Evolutionary conservation across 2,888 invertebrate genomes (phyloP), one percentile per base, ranked within the genome.

Genomic region (Agapetus fuscipes): DNA sequence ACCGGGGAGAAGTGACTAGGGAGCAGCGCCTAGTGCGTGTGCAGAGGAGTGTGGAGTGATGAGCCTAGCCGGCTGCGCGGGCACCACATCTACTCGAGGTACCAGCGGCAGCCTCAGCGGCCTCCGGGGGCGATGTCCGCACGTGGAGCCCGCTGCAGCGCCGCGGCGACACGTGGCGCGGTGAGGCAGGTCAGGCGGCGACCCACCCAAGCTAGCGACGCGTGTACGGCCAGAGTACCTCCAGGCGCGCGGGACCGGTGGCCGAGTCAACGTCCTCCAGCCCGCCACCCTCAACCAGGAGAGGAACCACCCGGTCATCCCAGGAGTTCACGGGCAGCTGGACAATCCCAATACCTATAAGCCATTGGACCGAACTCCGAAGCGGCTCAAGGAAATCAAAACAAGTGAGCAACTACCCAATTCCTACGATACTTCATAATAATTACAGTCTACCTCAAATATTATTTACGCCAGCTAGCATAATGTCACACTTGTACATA

Each of bases 131-230:
- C 37, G 27, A 27, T 20, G 37, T 27, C 28, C 29, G 16, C 41
- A 17, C 27, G 31, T 32, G 27, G 37, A 17, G 32, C 36, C 24
- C 20, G 20, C 20, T 20, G 20, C 20, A 4, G 30, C 14, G 33
- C 34, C 46, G 49, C 44, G 34, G 41, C 44, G 46, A 43, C 46
- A 48, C 50, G 49, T 49, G 47, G 39, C 41, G 34, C 37, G 28
- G 17, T 14, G n/a, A 41, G 31, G 41, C 45, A 37, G 45, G 43
- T 46, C 43, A 45, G 43, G 36, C 36, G 38, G 35, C 30, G 24
- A 10, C 32, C 29, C 33, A 12, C 30, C 17, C 28, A n/a, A n/a
- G n/a, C n/a, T n/a, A n/a, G n/a, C n/a, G 30, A 7, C 30, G 30
- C 7, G 7, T 7, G 25, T 24, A 7, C n/a, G 4, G 25, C 25